Evolutionary conservation across 2,113 vertebrate genomes (phyloP).

Genomic region (Genyomyrus donnyi): DNA sequence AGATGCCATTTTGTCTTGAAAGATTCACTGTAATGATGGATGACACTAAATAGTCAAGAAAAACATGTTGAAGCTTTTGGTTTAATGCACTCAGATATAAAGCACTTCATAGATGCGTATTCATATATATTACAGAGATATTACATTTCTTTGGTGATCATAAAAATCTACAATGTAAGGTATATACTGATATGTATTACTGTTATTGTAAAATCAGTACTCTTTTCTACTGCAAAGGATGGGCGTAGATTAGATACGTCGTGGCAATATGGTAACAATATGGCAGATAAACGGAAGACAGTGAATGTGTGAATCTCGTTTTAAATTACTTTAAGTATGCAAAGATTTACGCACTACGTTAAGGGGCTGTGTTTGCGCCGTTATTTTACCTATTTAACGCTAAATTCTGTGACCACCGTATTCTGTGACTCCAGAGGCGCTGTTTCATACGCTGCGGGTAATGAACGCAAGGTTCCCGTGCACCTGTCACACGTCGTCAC

Average conservation of each 20-base stretch:
- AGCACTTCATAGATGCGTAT: not conserved
- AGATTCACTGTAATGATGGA: not conserved
- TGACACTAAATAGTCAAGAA: not conserved
- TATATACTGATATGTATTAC: not conserved
- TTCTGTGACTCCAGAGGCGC: not conserved
- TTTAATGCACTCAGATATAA: not conserved
- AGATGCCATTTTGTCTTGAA: not conserved
- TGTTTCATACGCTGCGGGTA: not conserved
- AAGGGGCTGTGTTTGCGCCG: not conserved
- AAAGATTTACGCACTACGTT: not conserved
- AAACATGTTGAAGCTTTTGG: not conserved
- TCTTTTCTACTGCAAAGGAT: conserved; percentile 11
- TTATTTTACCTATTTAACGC: not conserved
- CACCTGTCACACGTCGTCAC: not conserved
- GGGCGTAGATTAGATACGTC: not conserved
- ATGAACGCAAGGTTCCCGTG: not conserved
- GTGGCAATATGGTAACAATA: not conserved
- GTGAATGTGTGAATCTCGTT: not conserved
- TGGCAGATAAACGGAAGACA: too few relatives aligned
- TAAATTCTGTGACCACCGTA: not conserved
- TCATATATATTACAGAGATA: not conserved
- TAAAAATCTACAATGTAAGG: not conserved
- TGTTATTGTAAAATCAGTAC: not conserved
- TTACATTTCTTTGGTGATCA: conserved; percentile 6
- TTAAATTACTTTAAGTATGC: not conserved